phyloP scores from a whole-genome alignment of 2,888 invertebrate species.

The Phaedon cochleariae region DNA sequence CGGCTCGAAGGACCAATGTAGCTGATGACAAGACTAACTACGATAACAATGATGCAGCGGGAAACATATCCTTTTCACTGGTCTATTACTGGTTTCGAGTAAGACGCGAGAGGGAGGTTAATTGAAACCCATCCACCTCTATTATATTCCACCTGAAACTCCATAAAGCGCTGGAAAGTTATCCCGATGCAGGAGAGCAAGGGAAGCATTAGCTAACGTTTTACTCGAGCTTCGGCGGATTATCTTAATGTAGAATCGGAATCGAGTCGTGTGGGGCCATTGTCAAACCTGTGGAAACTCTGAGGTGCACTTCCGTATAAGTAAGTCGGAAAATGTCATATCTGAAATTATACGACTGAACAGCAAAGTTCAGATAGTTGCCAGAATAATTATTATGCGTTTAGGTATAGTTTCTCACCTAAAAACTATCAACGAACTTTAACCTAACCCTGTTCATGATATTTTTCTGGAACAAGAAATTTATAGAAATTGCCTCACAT shows the following conservation, averaged over 20 bases:
- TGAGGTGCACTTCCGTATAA: slow-evolving; percentile 21
- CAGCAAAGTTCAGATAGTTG: slow-evolving; percentile 2
- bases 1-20: too few relatives aligned
- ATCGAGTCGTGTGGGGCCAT: slow-evolving; percentile 24
- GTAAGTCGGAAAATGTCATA: slow-evolving; percentile 16
- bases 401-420: too few relatives aligned
- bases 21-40: too few relatives aligned
- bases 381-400: not conserved
- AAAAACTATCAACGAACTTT: too few relatives aligned
- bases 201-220: slow-evolving; percentile 40
- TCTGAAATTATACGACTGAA: slow-evolving; percentile 21
- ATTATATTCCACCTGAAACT: slow-evolving; percentile 59
- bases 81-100: slow-evolving; percentile 21
- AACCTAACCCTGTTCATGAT: too few relatives aligned
- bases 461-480: too few relatives aligned
- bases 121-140: slow-evolving; percentile 61
- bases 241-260: slow-evolving; percentile 25
- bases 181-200: slow-evolving; percentile 48
- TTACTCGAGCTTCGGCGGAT: slow-evolving; percentile 8
- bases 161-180: slow-evolving; percentile 55
- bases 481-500: too few relatives aligned
- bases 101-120: slow-evolving; percentile 54
- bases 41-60: not conserved
- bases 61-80: slow-evolving; percentile 15
- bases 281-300: slow-evolving; percentile 26